Base-by-base conservation (phyloP, 2,113 vertebrate genomes). In the Heloderma charlesbogerti region DNA sequence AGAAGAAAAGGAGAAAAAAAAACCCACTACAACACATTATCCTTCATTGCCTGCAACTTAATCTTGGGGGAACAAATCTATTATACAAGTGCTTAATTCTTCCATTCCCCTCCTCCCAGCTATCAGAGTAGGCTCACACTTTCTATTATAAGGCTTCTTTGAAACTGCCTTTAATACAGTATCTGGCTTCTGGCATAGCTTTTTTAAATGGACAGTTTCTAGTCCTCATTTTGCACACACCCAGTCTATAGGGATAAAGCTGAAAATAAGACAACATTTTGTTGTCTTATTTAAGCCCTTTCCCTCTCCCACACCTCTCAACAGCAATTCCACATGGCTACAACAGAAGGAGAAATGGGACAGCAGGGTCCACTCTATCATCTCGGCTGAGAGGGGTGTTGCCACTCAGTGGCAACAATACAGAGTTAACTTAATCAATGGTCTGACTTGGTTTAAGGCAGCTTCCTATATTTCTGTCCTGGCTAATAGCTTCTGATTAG, bases 41-140 rank as follows among this genome's bases (percentile, higher is more conserved):
- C 0, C 0, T 82, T 89, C 4, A 0, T 82, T 3, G 6, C 27
- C 40, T 77, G 80, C 0, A 0, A 82, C 74, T 86, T 63, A 63
- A 0, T 37, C 10, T 63, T 15, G 40, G 0, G 0, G 0, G 34
- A 88, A 12, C 72, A 0, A 0, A 31, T 80, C 43, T 8, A 10
- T 37, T 25, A 0, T 0, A 0, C 40, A 63, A 25, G 90, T 69
- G 43, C 78, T 25, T 27, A 51, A 80, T 48, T 69, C 18, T 13
- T n/a, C 25, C 60, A 3, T 27, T 9, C 20, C 22, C 77, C 87
- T 51, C 63, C 77, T 48, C 18, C 63, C 15, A 43, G 18, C 20
- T 37, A 37, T 13, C 31, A 12, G 60, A 66, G 20, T 20, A n/a
- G 31, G 22, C 66, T n/a, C 43, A 88, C 37, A 69, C 43, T 20